Conservation (phyloP, 2,797 vertebrate genomes). For the Galaxias olidus region DNA sequence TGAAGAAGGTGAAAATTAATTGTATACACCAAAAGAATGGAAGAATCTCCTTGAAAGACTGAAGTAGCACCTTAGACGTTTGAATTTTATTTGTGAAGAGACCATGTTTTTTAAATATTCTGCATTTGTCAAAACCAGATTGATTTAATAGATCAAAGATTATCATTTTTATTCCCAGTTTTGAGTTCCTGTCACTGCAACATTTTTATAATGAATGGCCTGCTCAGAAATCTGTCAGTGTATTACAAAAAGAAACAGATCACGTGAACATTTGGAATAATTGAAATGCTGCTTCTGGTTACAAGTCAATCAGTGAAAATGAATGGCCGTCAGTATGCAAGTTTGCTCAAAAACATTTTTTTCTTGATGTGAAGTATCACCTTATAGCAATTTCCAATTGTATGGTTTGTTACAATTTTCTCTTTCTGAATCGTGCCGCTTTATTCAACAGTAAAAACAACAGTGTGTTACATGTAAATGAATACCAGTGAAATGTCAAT, state of each 20-base stretch:
- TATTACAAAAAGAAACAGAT: conserved; percentile 55
- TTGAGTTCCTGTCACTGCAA: conserved; percentile 61
- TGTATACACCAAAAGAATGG: conserved; percentile 85
- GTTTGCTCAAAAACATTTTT: conserved; percentile 83
- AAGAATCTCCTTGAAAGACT: conserved; percentile 85
- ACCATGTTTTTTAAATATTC: conserved; percentile 68
- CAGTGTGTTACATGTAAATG: conserved; percentile 85
- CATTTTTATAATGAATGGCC: conserved; percentile 67
- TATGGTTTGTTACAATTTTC: conserved; percentile 95
- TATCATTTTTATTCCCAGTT: conserved; percentile 41
- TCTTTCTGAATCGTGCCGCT: conserved; percentile 85
- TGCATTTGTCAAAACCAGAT: conserved; percentile 70
- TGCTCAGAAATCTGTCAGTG: conserved; percentile 67
- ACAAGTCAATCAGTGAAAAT: conserved; percentile 69
- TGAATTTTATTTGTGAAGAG: conserved; percentile 74
- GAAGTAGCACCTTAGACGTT: conserved; percentile 89
- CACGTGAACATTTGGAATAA: conserved; percentile 59
- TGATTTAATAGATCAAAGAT: conserved; percentile 66
- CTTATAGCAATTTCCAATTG: conserved; percentile 95
- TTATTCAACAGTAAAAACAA: conserved; percentile 78
- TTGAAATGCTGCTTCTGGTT: conserved; percentile 72
- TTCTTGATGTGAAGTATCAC: conserved; percentile 89
- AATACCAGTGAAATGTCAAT: conserved; percentile 88
- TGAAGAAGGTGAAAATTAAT: conserved; percentile 82
- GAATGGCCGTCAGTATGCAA: conserved; percentile 86